phyloP scores from a whole-genome alignment of 2,888 invertebrate species.

The Orthonychiurus folsomi region DNA sequence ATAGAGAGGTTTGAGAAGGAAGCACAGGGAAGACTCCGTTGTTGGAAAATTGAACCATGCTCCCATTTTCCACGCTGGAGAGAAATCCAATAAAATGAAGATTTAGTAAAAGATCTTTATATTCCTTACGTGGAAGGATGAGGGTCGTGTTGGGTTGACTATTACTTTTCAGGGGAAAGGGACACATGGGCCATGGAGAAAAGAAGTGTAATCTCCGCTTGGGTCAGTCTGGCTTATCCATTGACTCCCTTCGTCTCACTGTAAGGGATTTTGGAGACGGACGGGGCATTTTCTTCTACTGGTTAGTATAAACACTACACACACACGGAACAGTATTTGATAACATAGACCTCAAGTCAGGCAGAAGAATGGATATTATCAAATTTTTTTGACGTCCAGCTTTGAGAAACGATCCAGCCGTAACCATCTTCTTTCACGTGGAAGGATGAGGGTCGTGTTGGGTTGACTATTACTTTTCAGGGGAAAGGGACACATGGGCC shows the following conservation, averaged over 20 bases:
- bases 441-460: background rate
- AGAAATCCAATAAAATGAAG: conserved; percentile 1
- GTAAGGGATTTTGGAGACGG: too few relatives aligned
- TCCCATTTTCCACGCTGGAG: background rate
- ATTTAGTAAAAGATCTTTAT: conserved; percentile 1
- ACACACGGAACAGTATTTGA: background rate
- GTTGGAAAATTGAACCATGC: background rate
- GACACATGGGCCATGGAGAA: background rate
- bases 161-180: background rate
- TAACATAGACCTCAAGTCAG: background rate
- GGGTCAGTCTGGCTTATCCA: conserved; percentile 1
- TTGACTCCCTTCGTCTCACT: too few relatives aligned
- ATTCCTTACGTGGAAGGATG: background rate
- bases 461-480: background rate
- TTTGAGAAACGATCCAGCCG: background rate
- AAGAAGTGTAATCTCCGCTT: background rate
- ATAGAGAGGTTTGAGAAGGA: too few relatives aligned
- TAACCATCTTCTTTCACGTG: too few relatives aligned
- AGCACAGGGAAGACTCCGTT: background rate
- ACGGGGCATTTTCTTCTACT: background rate
- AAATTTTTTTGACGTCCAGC: background rate
- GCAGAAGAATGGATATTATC: background rate
- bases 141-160: background rate
- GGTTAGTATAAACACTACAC: background rate
- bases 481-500: background rate